Base-by-base conservation (phyloP, 2,113 vertebrate species). In the Micronycteris hirsuta region DNA sequence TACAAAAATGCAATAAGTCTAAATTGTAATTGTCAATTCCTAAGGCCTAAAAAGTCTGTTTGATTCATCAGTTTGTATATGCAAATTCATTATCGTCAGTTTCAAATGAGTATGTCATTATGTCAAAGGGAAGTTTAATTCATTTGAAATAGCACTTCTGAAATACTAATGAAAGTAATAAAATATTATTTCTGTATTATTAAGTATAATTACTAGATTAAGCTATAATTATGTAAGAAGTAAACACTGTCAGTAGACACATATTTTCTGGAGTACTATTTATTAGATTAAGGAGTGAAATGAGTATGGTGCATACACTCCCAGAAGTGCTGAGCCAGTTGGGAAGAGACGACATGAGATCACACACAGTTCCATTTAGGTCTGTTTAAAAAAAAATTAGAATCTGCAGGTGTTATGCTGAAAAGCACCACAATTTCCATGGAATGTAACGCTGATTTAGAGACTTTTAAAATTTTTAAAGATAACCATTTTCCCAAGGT, bases 171-270 rank as follows among this genome's bases (percentile, higher is more conserved):
- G 47, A 61, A 73, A 89, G 12, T 58, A 4, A 80, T 76, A 77
- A 96, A 93, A 52, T 87, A 20, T 70, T 91, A 90, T 76, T 93
- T 91, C 2, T 41, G 36, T 90, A 80, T 76, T 95, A 91, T 83
- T 86, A 90, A 95, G 93, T 95, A 56, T 31, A 96, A 80, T 84
- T 92, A 54, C 28, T 92, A n/a, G 12, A 91, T 73, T 61, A 91
- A 92, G 65, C 15, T 70, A 49, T 45, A 95, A 71, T 31, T 38
- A 36, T 67, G 76, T 70, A 12, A 83, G 94, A 90, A 89, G 28
- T 43, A 58, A 89, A 95, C 45, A 38, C 45, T 85, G 78, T 89
- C 33, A n/a, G 0, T 87, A 5, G 9, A 36, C 41, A 3, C 1
- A 54, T 90, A 67, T 45, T 82, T 91, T 76, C 63, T 88, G 82